Conservation (phyloP, 2,797 vertebrate genomes). For the Furcifer pardalis region DNA sequence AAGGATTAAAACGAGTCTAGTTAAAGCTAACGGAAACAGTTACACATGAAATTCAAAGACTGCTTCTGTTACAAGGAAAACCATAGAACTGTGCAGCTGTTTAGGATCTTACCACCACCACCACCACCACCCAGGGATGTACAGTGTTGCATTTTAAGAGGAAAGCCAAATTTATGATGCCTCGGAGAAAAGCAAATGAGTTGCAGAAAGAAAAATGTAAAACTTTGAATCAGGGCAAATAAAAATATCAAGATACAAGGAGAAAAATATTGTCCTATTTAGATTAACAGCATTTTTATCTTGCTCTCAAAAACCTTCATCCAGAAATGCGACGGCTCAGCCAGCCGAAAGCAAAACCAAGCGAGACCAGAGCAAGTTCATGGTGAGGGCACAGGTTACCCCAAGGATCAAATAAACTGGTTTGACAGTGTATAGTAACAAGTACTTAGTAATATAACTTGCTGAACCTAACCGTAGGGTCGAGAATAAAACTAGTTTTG, state of each 20-base stretch:
- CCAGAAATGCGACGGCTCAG: background rate
- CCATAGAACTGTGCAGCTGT: conserved; percentile 20
- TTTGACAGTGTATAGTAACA: background rate
- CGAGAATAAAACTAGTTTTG: too few relatives aligned
- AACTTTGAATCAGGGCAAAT: background rate
- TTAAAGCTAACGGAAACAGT: conserved; percentile 26
- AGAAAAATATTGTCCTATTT: background rate
- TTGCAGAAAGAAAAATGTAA: conserved; percentile 8
- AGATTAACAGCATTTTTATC: background rate
- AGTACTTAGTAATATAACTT: background rate
- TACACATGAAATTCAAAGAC: conserved; percentile 40
- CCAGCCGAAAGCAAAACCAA: background rate
- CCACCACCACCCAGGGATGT: background rate
- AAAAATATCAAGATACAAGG: background rate
- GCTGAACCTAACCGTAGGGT: background rate
- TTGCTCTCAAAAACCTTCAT: background rate
- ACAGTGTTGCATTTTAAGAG: background rate
- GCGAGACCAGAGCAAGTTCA: background rate
- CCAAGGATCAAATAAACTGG: background rate
- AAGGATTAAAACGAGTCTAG: conserved; percentile 25
- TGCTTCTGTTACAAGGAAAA: conserved; percentile 13
- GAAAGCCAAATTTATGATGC: background rate
- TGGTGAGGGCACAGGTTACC: background rate
- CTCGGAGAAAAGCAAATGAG: conserved; percentile 13
- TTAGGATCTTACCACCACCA: conserved; percentile 3